A percentile compares a stretch with the other conserved stretches of the same genome.
Evolutionary conservation across 2,888 invertebrate species (phyloP).

Genomic region (Ellobium chinense): DNA sequence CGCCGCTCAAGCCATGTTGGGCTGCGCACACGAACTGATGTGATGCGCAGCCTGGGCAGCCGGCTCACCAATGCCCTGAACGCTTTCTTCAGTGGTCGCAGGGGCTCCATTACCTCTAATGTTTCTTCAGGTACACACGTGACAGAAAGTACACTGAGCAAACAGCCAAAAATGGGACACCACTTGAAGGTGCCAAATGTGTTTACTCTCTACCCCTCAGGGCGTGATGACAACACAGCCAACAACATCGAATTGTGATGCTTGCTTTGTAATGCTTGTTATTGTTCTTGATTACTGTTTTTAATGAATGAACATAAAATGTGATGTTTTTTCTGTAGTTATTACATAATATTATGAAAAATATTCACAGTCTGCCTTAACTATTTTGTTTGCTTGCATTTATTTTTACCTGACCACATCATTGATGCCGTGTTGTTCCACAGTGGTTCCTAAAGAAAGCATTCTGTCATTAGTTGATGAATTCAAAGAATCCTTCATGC

Average conservation of each 20-base stretch:
- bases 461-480: no score
- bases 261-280: no score
- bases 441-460: no score
- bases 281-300: no score
- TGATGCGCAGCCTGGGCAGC: slow-evolving; percentile 60
- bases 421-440: no score
- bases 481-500: no score
- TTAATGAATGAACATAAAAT: no score
- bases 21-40: slow-evolving; percentile 47
- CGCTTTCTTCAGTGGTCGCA: slow-evolving; percentile 63
- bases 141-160: neutral
- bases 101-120: slow-evolving; percentile 36
- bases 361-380: no score
- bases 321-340: no score
- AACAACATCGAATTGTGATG: slow-evolving; percentile 24
- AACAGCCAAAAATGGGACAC: slow-evolving; percentile 53
- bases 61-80: slow-evolving; percentile 63
- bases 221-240: slow-evolving; percentile 43
- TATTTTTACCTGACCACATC: no score
- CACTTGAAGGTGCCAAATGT: slow-evolving; percentile 61
- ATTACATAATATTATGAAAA: no score
- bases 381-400: no score
- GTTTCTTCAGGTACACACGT: neutral
- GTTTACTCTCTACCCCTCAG: slow-evolving; percentile 55
- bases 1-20: slow-evolving; percentile 51